phyloP scores from a whole-genome alignment of 2,888 invertebrate species.

The Apamea monoglypha region DNA sequence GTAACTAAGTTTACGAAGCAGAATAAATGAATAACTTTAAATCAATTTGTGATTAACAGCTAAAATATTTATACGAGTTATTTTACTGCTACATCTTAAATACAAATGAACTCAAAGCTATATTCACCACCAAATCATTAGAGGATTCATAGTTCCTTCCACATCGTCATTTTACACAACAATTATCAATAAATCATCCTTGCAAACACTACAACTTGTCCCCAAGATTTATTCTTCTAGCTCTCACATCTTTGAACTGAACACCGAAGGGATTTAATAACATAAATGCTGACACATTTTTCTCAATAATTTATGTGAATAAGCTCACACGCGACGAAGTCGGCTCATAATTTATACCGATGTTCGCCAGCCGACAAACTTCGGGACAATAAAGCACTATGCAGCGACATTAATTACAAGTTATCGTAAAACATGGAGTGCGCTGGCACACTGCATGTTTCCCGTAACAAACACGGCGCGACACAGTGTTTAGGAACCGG shows the following conservation, averaged over 20 bases:
- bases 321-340: constrained; percentile 75
- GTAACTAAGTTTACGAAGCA: constrained; percentile 40
- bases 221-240: constrained; percentile 64
- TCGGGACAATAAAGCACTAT: constrained; percentile 82
- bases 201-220: constrained; percentile 66
- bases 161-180: constrained; percentile 56
- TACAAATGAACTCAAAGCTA: constrained; percentile 51
- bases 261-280: constrained; percentile 70
- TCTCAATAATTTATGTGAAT: constrained; percentile 76
- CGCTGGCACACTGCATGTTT: constrained; percentile 69
- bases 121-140: constrained; percentile 57
- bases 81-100: constrained; percentile 36
- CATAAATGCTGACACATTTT: constrained; percentile 76
- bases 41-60: constrained; percentile 33
- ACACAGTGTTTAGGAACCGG: constrained; percentile 60
- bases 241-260: constrained; percentile 65
- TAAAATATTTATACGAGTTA: constrained; percentile 43
- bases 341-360: constrained; percentile 77
- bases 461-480: constrained; percentile 69
- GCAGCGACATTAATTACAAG: constrained; percentile 85
- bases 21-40: constrained; percentile 54
- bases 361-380: constrained; percentile 73
- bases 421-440: constrained; percentile 82
- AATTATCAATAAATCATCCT: constrained; percentile 64
- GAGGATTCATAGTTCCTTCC: constrained; percentile 48